These are phyloP conservation scores for Archivesica marissinica DNA, from an alignment of 1,140 invertebrate genomes.

Conservation along the genomic window DNA sequence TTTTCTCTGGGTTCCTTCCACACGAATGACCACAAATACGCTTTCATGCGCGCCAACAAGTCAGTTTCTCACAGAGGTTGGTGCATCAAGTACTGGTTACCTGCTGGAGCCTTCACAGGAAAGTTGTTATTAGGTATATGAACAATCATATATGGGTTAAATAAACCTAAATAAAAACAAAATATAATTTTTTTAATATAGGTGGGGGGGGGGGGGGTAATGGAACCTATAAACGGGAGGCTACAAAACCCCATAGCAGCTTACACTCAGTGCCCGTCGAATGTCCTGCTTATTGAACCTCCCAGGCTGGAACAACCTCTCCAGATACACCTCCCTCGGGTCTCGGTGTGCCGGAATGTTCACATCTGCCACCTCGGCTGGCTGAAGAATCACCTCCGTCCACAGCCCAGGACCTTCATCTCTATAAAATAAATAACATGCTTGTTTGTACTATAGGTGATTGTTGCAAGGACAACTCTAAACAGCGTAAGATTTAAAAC, in stretches of 20 bases:
- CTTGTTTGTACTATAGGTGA: too few species aligned
- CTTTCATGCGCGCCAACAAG: too few species aligned
- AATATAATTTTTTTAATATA: neutral
- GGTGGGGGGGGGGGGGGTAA: neutral
- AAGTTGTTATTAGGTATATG: too few species aligned
- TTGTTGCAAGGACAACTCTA: too few species aligned
- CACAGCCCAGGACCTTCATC: slow-evolving; percentile 67
- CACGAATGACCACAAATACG: too few species aligned
- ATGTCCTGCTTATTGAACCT: slow-evolving; percentile 91
- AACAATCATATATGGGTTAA: neutral
- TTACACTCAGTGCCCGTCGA: slow-evolving; percentile 90
- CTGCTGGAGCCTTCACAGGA: too few species aligned
- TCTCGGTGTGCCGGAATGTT: slow-evolving; percentile 78
- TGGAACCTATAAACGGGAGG: neutral
- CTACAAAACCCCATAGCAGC: slow-evolving; percentile 53
- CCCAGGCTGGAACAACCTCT: slow-evolving; percentile 92
- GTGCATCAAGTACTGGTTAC: too few species aligned
- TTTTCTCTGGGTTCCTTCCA: too few species aligned
- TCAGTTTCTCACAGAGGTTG: too few species aligned
- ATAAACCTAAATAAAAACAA: neutral
- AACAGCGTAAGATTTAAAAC: too few species aligned
- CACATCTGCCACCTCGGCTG: slow-evolving; percentile 70
- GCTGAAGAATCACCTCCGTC: slow-evolving; percentile 73
- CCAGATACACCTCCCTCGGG: slow-evolving; percentile 90
- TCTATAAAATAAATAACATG: slow-evolving; percentile 25